phyloP scores from a whole-genome alignment of 2,113 vertebrate species.

The Copsychus sechellarum region DNA sequence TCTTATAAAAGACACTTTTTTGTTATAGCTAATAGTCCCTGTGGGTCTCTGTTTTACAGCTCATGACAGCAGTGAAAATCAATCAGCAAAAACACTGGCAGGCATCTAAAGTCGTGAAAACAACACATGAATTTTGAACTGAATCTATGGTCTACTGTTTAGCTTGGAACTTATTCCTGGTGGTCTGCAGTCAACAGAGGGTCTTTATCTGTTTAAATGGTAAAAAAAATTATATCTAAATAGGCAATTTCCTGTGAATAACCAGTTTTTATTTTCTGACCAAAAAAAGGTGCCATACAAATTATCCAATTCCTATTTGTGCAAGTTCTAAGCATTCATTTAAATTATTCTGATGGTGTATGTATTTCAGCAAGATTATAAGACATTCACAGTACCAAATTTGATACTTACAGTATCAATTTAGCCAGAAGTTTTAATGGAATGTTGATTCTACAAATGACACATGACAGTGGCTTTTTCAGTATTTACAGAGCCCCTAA shows the following conservation, averaged over 20 bases:
- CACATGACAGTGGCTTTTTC: neutral
- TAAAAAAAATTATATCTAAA: too few relatives aligned
- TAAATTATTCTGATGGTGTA: neutral
- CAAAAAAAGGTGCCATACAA: neutral
- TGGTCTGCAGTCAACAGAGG: neutral
- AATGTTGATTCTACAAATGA: neutral
- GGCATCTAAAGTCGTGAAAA: neutral
- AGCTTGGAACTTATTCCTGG: neutral
- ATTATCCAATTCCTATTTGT: neutral
- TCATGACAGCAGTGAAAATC: neutral
- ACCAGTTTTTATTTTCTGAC: neutral
- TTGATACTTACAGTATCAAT: neutral
- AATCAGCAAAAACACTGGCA: neutral
- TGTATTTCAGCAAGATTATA: neutral
- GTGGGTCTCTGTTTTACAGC: neutral
- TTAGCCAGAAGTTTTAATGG: neutral
- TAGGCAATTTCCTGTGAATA: neutral
- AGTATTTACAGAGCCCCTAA: neutral
- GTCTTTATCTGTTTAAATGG: neutral
- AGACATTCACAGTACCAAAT: neutral
- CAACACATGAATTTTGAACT: neutral
- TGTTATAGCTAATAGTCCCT: neutral
- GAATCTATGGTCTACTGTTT: neutral
- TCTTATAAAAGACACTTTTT: neutral
- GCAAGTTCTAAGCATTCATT: neutral